Evolutionary conservation across 2,888 invertebrate species (phyloP).

Genomic region (Netelia virgata): DNA sequence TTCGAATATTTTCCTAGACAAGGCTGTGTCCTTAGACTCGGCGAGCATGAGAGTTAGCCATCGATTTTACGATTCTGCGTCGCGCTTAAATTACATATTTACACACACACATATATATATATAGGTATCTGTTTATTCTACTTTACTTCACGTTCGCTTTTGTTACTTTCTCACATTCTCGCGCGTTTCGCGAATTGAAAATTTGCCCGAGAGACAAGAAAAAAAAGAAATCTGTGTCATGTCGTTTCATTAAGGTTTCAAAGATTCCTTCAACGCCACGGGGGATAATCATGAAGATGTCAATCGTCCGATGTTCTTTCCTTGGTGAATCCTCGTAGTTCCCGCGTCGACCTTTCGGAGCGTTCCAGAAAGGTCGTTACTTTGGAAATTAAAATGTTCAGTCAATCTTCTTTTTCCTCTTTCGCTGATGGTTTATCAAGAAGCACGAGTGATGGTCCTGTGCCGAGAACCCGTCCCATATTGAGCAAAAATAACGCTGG

Average conservation of each 20-base stretch:
- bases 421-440: constrained; percentile 31
- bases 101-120: background rate
- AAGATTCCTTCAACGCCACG: background rate
- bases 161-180: background rate
- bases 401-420: constrained; percentile 25
- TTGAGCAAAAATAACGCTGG: constrained; percentile 60
- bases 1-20: constrained; percentile 65
- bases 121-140: constrained; percentile 28
- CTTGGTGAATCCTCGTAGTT: constrained; percentile 62
- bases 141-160: constrained; percentile 20
- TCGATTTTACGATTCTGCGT: constrained; percentile 60
- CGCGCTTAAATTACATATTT: constrained; percentile 31
- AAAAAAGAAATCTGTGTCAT: constrained; percentile 9
- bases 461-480: constrained; percentile 41
- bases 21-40: constrained; percentile 62
- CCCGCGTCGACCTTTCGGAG: constrained; percentile 25
- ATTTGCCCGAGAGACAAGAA: background rate
- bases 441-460: constrained; percentile 55
- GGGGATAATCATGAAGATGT: constrained; percentile 74
- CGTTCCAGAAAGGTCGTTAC: constrained; percentile 57
- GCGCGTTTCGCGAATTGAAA: background rate
- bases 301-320: constrained; percentile 69
- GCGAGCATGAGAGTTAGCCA: constrained; percentile 40
- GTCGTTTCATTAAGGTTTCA: constrained; percentile 15
- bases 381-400: constrained; percentile 63